These are phyloP conservation scores for Neelides folsomi DNA, from an alignment of 2,888 invertebrate genomes.

Conservation along the genomic window DNA sequence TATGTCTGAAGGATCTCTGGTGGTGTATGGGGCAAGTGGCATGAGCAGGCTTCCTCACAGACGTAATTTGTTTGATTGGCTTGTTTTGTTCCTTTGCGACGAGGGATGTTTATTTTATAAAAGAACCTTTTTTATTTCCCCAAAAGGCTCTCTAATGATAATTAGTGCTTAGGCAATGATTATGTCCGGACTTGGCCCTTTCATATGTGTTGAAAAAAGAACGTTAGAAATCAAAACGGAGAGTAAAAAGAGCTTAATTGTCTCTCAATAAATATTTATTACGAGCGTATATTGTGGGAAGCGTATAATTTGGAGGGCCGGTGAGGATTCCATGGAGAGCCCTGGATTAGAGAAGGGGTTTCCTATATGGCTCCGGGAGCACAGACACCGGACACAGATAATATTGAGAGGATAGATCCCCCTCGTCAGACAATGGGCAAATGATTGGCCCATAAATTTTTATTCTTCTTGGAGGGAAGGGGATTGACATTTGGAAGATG, in stretches of 20 bases:
- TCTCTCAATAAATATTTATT: constrained; percentile 35
- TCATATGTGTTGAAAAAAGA: constrained; percentile 13
- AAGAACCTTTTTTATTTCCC: constrained; percentile 22
- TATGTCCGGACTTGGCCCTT: constrained; percentile 12
- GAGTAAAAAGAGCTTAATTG: constrained; percentile 33
- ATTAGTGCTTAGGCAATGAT: constrained; percentile 29
- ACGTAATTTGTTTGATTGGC: constrained; percentile 32
- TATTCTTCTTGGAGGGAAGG: too few species aligned
- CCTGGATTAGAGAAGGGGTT: neutral
- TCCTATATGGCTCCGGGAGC: neutral
- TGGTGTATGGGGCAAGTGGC: neutral
- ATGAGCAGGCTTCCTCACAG: constrained; percentile 1
- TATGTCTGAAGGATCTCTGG: constrained; percentile 3
- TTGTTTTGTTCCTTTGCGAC: constrained; percentile 28
- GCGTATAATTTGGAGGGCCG: constrained; percentile 8
- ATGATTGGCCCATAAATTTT: too few species aligned
- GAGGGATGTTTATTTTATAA: constrained; percentile 17
- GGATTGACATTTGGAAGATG: neutral
- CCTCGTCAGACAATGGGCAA: neutral
- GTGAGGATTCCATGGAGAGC: neutral
- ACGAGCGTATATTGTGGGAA: constrained; percentile 29
- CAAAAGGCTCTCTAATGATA: constrained; percentile 33
- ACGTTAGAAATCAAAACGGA: constrained; percentile 29
- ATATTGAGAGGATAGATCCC: neutral
- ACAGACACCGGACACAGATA: neutral